Base-by-base conservation (phyloP, 1,140 invertebrate species). In the Saccostrea echinata region DNA sequence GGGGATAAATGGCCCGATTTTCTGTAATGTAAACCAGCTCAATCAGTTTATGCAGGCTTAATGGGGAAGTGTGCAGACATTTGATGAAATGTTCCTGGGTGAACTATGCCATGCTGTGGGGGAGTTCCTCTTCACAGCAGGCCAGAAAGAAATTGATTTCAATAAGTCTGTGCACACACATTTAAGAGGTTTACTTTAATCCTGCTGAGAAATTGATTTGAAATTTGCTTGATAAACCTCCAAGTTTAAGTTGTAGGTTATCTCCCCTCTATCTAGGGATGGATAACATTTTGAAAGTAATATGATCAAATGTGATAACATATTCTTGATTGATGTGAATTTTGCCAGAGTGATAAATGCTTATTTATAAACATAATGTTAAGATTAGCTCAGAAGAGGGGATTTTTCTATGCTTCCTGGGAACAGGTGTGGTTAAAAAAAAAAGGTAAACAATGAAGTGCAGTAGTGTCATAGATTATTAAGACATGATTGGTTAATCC, bases 161-260 rank as follows among this genome's bases (percentile, higher is more conserved):
- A 27, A 76, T 76, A 76, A 76, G 68, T 33, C 68, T 76, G 11
- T 76, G 11, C 16, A 76, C 68, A 76, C 27, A 76, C 68, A 76
- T 76, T 76, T 76, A 76, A 76, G 68, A 76, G 68, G 68, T 76
- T 76, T 76, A 76, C 68, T 76, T 30, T 76, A 76, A 76, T 76
- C 68, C 68, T 76, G 68, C 68, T 76, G 68, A 76, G 68, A 76
- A 76, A 76, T 76, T 76, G 68, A 76, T 76, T 76, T 76, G 68
- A 76, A 76, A 76, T 76, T 76, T 76, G 68, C 68, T 76, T 27
- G 68, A 76, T 76, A 76, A 76, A 76, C 68, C 68, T 33, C 68
- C 16, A 27, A 76, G 68, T 76, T 71, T 76, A 30, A 27, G 30
- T 27, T 76, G 27, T 35, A 76, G 68, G 68, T 27, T 76, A 30